A percentile compares a stretch with the other conserved stretches of the same genome.
Evolutionary conservation across 2,888 invertebrate genomes (phyloP).

Genomic region (Temnothorax unifasciatus): DNA sequence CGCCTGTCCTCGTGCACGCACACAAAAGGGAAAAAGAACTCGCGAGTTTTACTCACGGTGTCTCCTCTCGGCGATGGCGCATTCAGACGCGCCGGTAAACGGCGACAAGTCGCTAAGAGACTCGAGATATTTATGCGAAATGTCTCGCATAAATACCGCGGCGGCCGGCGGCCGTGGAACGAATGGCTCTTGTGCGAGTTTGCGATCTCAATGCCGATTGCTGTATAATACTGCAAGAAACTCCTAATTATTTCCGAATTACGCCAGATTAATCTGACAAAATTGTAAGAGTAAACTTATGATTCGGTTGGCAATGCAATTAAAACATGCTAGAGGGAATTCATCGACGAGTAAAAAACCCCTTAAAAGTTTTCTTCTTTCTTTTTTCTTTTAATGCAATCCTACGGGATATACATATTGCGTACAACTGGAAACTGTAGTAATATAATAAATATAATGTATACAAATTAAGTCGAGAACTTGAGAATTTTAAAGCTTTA

Average conservation of each 20-base stretch:
- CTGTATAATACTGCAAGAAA: not conserved
- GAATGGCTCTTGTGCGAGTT: constrained; percentile 1
- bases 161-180: not conserved
- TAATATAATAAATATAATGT: not conserved
- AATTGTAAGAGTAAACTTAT: not conserved
- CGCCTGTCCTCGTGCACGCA: not conserved
- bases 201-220: constrained; percentile 17
- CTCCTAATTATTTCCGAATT: not conserved
- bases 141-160: not conserved
- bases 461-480: not conserved
- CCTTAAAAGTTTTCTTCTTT: not conserved
- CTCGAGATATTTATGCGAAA: constrained; percentile 43
- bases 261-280: constrained; percentile 10
- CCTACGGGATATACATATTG: not conserved
- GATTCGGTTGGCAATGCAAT: not conserved
- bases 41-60: constrained; percentile 24
- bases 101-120: constrained; percentile 48
- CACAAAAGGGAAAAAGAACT: constrained; percentile 20
- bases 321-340: not conserved
- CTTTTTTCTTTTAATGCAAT: not conserved
- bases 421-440: not conserved
- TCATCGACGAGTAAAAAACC: not conserved
- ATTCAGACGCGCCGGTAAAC: constrained; percentile 38
- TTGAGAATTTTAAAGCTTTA: not conserved
- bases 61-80: constrained; percentile 26